phyloP scores from a whole-genome alignment of 2,113 vertebrate genomes.

The Sterna hirundo region DNA sequence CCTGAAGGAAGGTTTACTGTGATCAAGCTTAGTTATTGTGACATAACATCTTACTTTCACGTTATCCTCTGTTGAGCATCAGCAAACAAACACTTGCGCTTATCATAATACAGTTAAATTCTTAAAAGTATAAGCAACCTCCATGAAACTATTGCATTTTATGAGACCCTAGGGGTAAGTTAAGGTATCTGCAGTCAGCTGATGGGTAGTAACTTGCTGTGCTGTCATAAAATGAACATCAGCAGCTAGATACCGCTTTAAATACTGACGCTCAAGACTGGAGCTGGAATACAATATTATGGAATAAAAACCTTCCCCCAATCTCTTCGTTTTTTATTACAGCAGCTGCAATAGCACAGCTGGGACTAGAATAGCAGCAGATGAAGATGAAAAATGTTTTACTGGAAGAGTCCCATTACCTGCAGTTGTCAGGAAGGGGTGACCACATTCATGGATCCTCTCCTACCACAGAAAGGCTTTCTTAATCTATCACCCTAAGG shows the following conservation, averaged over 20 bases:
- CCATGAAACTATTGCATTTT: not conserved
- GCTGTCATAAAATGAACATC: not conserved
- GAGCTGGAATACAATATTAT: not conserved
- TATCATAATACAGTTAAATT: not conserved
- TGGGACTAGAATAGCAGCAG: conserved; percentile 13
- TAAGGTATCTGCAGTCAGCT: not conserved
- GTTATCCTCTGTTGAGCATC: not conserved
- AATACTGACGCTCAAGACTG: not conserved
- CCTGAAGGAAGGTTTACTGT: not conserved
- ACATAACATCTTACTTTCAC: not conserved
- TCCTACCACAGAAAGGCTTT: not conserved
- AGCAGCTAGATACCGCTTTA: not conserved
- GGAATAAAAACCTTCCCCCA: conserved; percentile 6
- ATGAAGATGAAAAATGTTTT: conserved; percentile 39
- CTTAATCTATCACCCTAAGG: not conserved
- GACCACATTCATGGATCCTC: not conserved
- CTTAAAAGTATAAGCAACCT: not conserved
- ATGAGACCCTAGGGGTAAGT: not conserved
- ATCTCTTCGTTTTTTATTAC: conserved; percentile 19
- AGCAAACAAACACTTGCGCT: not conserved
- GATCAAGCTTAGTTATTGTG: not conserved
- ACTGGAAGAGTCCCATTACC: conserved; percentile 15
- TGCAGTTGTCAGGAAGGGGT: not conserved
- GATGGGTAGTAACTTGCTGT: not conserved
- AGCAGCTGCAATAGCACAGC: conserved; percentile 21